Base-by-base conservation (phyloP, 2,113 vertebrate species). In the Dromiciops gliroides region DNA sequence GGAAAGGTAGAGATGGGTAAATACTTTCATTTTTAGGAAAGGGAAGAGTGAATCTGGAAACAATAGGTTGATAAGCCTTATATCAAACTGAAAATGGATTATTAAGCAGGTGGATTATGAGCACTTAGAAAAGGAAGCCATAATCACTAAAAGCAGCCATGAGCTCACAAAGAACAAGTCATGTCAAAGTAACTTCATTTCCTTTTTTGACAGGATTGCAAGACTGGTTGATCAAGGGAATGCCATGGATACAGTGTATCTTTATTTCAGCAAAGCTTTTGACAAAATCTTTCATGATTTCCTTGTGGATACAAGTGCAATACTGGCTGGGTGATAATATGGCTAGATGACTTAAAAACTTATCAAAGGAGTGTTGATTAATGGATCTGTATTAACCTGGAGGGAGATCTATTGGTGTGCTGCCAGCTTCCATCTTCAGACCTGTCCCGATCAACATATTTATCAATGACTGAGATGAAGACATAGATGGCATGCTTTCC, bases 31-130 rank as follows among this genome's bases (percentile, higher is more conserved):
- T 52, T 52, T 44, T 37, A 89, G 37, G 75, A 75, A 53, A 67
- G 47, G 25, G 47, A 93, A 92, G 89, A 23, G 47, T 51, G 22
- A 94, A 83, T 31, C 22, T 50, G 23, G 49, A 75, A 37, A 48
- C 37, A 92, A 22, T 93, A 49, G 26, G 50, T 75, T 49, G 52
- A 91, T 94, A 89, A 60, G 50, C 51, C 10, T 16, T 90, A 91
- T 89, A 95, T 94, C 92, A 90, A 96, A 94, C n/a, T 91, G 48
- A 91, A 96, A 94, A 89, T 0, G 0, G 75, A 92, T 94, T 88
- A 83, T 89, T 91, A 60, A 48, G 83, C 48, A 91, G 23, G 51
- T 93, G 94, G 48, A 90, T 90, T 51, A n/a, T 83, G 49, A 96
- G 88, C 83, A 95, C 91, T 31, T 51, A 51, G 89, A 90, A 92